phyloP scores from a whole-genome alignment of 2,888 invertebrate species.

The Argyresthia goedartella region DNA sequence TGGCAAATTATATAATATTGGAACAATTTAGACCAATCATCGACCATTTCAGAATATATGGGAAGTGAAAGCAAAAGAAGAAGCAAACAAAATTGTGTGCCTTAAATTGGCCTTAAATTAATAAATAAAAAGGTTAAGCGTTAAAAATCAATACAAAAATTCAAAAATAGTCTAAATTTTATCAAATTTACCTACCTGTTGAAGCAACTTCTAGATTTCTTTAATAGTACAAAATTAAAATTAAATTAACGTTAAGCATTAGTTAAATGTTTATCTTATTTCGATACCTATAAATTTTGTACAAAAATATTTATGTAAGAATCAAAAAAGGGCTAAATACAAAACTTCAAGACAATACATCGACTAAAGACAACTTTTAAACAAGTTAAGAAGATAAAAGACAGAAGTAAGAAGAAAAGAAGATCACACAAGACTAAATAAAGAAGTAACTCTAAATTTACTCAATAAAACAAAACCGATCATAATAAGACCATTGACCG shows the following conservation, averaged over 20 bases:
- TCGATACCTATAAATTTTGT: slow-evolving; percentile 65
- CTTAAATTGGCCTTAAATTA: slow-evolving; percentile 73
- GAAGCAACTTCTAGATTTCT: slow-evolving; percentile 63
- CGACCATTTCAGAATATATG: slow-evolving; percentile 48
- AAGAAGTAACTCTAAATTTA: not conserved
- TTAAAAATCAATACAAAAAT: slow-evolving; percentile 37
- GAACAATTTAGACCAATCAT: slow-evolving; percentile 64
- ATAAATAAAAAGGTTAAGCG: slow-evolving; percentile 59
- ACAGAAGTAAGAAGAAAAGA: slow-evolving; percentile 12
- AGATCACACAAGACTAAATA: not conserved
- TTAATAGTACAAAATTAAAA: slow-evolving; percentile 69
- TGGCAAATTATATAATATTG: slow-evolving; percentile 45
- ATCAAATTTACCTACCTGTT: slow-evolving; percentile 64
- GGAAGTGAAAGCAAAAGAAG: slow-evolving; percentile 49
- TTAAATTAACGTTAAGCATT: slow-evolving; percentile 65
- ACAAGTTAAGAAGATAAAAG: slow-evolving; percentile 12
- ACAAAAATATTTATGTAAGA: slow-evolving; percentile 34
- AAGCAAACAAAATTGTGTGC: slow-evolving; percentile 51
- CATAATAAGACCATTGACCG: not conserved
- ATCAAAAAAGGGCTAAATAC: slow-evolving; percentile 35
- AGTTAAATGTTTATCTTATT: slow-evolving; percentile 63
- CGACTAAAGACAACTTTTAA: slow-evolving; percentile 15
- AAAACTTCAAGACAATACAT: slow-evolving; percentile 32
- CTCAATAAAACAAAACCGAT: not conserved
- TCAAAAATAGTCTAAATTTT: slow-evolving; percentile 55